Evolutionary conservation across 2,797 vertebrate species (phyloP), one percentile per base, ranked within the genome.

Genomic region (Danio albolineatus): DNA sequence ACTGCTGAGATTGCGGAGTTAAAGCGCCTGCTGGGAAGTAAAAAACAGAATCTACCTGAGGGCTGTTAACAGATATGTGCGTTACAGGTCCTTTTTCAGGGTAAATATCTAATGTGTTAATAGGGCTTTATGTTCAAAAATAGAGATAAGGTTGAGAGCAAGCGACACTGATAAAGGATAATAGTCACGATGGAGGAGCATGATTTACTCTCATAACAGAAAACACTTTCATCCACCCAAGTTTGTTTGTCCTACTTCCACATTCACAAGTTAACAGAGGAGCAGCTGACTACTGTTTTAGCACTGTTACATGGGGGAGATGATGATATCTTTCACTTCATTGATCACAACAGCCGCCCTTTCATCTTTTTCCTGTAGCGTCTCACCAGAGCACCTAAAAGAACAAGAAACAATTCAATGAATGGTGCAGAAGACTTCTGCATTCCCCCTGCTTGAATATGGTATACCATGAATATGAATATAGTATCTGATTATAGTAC

Each of bases 171-270:
- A 72, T 44, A 67, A 48, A 83, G 46, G 56, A 75, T 57, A 67
- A 53, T 49, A 74, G 84, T 85, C 74, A 83, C n/a, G 59, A 81
- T 73, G 83, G 36, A 61, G 78, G 19, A 14, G 46, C 62, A 74
- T 65, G 46, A 79, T 84, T 60, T 56, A 84, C 73, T 79, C 72
- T 76, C 62, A 56, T 80, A 62, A 84, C 61, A 80, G 67, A 80
- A 83, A 87, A 70, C 80, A 80, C 73, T 82, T 80, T 73, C 48
- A 83, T 74, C 48, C 46, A 46, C 67, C 71, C 7, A 67, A 70
- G 36, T n/a, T 72, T 73, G 19, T 61, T 62, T 81, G 79, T 54
- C 64, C 57, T 78, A 74, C 57, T 84, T 78, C 62, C 76, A 78
- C 48, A 61, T 84, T 78, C 73, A 51, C 64, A 71, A 62, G 28